Evolutionary conservation across 2,888 invertebrate genomes (phyloP), one percentile per base, ranked within the genome.

Genomic region (Luffia ferchaultella): DNA sequence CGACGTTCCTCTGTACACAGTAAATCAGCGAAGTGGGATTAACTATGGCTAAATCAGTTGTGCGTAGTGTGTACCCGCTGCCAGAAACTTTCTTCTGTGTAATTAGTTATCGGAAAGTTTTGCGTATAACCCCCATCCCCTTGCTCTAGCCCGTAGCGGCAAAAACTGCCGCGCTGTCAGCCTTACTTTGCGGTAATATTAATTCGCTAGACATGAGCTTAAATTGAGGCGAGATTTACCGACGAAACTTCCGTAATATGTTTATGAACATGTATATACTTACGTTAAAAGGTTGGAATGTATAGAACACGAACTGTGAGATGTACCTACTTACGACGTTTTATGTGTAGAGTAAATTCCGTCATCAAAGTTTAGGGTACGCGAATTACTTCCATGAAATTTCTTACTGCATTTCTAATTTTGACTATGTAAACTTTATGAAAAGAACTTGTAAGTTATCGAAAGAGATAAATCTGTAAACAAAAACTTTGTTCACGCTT

Each of bases 21-120:
- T 30, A 30, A 30, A 30, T 30, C 30, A 30, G 30, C 30, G 30
- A 30, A 30, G 30, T 30, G 30, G 30, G 30, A 30, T 30, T 30
- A 30, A 30, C 30, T 30, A 30, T 12, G 30, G 30, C 30, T 30
- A 30, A 30, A 30, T 30, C 30, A 30, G 30, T 30, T 30, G 30
- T 30, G 30, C 30, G 30, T 30, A 30, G 30, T 30, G 30, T 30
- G 30, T 30, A 30, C 30, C 30, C 30, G 30, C 30, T 30, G 30
- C 30, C 30, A 30, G 59, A 67, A 68, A 71, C 62, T 70, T 70
- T 61, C 60, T 59, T 58, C 59, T 56, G 60, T 58, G 63, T 73
- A 76, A 77, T 76, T 76, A 76, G 68, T 71, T 68, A 67, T 64
- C 59, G 58, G 63, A 57, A 70, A 73, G 65, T 75, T 76, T 70